These are phyloP conservation scores for Prorops nasuta DNA, from an alignment of 1,140 invertebrate species.

Conservation along the genomic window DNA sequence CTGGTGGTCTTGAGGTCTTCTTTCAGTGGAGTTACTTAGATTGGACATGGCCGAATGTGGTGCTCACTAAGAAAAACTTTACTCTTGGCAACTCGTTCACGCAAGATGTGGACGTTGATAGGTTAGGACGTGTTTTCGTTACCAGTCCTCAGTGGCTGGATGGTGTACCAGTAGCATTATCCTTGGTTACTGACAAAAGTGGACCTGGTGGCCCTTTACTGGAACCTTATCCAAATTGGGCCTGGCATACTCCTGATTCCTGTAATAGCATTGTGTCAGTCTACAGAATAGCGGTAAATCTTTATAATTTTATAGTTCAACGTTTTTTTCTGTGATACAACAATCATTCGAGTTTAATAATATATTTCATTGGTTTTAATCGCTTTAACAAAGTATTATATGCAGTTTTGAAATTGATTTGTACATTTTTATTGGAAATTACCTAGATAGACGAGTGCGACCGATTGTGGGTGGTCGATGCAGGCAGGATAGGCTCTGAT, in stretches of 20 bases:
- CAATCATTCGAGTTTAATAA: neutral
- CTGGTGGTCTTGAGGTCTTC: slow-evolving; percentile 28
- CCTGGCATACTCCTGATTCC: slow-evolving; percentile 38
- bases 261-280: slow-evolving; percentile 51
- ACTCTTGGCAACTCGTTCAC: slow-evolving; percentile 48
- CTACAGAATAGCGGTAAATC: slow-evolving; percentile 52
- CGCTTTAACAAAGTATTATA: no score
- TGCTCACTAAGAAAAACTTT: slow-evolving; percentile 37
- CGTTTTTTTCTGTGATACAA: no score
- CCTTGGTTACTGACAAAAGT: slow-evolving; percentile 34
- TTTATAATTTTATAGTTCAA: no score
- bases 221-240: slow-evolving; percentile 50
- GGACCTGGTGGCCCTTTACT: slow-evolving; percentile 46
- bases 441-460: slow-evolving; percentile 63
- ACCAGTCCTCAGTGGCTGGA: slow-evolving; percentile 53
- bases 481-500: slow-evolving; percentile 50
- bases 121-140: slow-evolving; percentile 47
- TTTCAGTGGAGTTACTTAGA: slow-evolving; percentile 50
- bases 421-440: slow-evolving; percentile 18
- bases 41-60: slow-evolving; percentile 43
- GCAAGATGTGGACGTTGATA: slow-evolving; percentile 50
- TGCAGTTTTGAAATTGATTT: no score
- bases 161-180: slow-evolving; percentile 51
- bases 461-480: slow-evolving; percentile 62
- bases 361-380: neutral